Base-by-base conservation (phyloP, 2,113 vertebrate genomes). In the Sapajus apella region DNA sequence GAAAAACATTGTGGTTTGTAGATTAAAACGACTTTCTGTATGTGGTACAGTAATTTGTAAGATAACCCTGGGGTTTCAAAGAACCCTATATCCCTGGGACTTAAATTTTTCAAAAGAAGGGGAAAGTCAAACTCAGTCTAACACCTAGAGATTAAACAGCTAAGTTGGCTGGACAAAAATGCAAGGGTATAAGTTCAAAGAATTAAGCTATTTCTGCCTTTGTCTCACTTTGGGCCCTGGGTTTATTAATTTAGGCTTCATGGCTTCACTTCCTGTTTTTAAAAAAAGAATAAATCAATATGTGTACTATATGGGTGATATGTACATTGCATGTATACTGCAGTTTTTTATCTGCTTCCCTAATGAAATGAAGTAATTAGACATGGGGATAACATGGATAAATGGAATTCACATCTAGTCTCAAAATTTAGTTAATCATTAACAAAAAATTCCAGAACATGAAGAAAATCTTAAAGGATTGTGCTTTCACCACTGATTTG, bases 391-490 rank as follows among this genome's bases (percentile, higher is more conserved):
- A 88, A 50, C 12, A 87, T 20, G 52, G 68, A 75, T 35, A 50
- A 70, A 55, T 73, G 50, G 37, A 90, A 80, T 87, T 55, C 52
- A 84, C 18, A 70, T 90, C 75, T 79, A 72, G 81, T 77, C 23
- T 17, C 21, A 45, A 84, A 50, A 66, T 81, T 87, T 93, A 43
- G 43, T 43, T 6, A 87, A 83, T 89, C 17, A 86, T 89, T 95
- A 86, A 23, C 50, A 47, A 75, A 85, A 91, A 73, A 76, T 87
- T 96, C 70, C 64, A 96, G 58, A 97, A 87, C 50, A 80, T 88
- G 89, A 92, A 96, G 56, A 82, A 88, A 85, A 90, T 72, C 79
- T 94, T 45, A 89, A 91, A 96, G 84, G n/a, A 90, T 90, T 96
- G 76, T 43, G 32, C 61, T 87, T 94, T 94, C 45, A 77, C 47